Evolutionary conservation across 2,888 invertebrate species (phyloP), one percentile per base, ranked within the genome.

Genomic region (Acheta domesticus): DNA sequence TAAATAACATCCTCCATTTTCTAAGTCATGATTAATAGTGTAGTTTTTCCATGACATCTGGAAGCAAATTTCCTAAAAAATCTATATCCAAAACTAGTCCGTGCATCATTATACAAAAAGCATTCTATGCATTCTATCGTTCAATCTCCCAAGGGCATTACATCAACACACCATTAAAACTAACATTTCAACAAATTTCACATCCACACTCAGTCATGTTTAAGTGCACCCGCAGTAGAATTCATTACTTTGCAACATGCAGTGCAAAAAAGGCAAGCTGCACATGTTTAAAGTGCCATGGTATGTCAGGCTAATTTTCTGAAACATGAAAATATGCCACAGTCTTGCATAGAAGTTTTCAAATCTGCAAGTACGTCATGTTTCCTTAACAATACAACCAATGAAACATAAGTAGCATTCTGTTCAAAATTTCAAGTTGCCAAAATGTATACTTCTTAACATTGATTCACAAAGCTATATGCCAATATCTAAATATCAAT

Each of bases 1-100:
- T 62, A 62, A 14, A 62, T 62, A 62, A 62, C 62, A 62, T 62
- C n/a, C 36, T 36, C 36, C 14, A n/a, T 62, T 62, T 62, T 62
- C 62, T 62, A 62, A 62, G 62, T n/a, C 62, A 62, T 62, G n/a
- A 16, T 1, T 62, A 16, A 19, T 62, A 62, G 62, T 62, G 62
- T n/a, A 62, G 62, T 62, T 62, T 62, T n/a, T n/a, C 62, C 62
- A 62, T 62, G 62, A 62, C 62, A 19, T n/a, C 8, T 62, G 62
- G 62, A 62, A 62, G 62, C 62, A 62, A 62, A 62, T n/a, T n/a
- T 62, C n/a, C 62, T 62, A 62, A 62, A 62, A 62, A 62, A 62
- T 62, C 62, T 62, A 62, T 62, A 62, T 62, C 62, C 62, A 62
- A 62, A 62, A 62, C 62, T 62, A 62, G 62, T 62, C n/a, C 16